These are phyloP conservation scores for Myrmophylax atrothorax DNA, from an alignment of 2,113 vertebrate species.

Conservation along the genomic window DNA sequence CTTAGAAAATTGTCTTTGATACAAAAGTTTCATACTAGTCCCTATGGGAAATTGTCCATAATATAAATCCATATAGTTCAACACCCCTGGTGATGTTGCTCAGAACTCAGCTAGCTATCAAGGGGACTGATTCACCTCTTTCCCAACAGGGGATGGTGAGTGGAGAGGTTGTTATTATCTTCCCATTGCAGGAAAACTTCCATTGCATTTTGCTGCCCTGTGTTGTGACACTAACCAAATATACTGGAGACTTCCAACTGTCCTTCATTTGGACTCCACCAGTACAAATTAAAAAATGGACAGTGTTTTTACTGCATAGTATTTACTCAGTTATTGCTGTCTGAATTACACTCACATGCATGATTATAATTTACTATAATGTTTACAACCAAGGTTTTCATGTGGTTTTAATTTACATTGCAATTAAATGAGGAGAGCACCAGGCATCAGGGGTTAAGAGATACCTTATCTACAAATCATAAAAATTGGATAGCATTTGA, in stretches of 20 bases:
- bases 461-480: constrained; percentile 58
- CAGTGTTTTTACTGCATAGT: constrained; percentile 42
- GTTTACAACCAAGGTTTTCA: constrained; percentile 62
- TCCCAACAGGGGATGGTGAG: constrained; percentile 21
- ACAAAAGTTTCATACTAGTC: neutral
- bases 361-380: constrained; percentile 67
- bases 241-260: neutral
- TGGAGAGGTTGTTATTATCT: constrained; percentile 45
- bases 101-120: constrained; percentile 26
- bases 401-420: constrained; percentile 60
- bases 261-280: constrained; percentile 29
- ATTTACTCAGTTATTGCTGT: constrained; percentile 46
- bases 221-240: constrained; percentile 7
- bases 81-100: constrained; percentile 13
- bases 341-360: constrained; percentile 50
- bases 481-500: constrained; percentile 46
- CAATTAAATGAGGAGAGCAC: constrained; percentile 41
- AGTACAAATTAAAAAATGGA: constrained; percentile 36
- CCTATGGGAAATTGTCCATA: neutral
- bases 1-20: constrained; percentile 22
- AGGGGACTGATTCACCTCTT: constrained; percentile 36
- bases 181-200: constrained; percentile 30
- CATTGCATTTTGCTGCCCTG: constrained; percentile 23
- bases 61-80: constrained; percentile 51
- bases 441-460: constrained; percentile 41